Evolutionary conservation across 2,113 vertebrate genomes (phyloP).

Genomic region (Cygnus buccinator): DNA sequence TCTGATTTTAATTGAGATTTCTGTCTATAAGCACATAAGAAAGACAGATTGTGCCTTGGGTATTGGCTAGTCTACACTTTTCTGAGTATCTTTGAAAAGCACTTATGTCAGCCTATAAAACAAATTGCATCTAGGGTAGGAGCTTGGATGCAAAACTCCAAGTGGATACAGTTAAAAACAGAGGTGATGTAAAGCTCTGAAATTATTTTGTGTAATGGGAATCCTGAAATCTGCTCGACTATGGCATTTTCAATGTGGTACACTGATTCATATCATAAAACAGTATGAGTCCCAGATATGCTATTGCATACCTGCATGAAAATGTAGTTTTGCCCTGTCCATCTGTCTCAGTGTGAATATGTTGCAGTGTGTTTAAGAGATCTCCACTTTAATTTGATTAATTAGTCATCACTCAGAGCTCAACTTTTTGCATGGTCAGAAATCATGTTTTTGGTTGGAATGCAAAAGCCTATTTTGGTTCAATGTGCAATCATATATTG

Average conservation of each 20-base stretch:
- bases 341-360: not conserved
- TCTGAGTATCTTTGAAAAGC: not conserved
- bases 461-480: not conserved
- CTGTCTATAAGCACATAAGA: not conserved
- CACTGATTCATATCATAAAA: not conserved
- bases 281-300: not conserved
- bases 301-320: not conserved
- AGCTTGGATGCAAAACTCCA: not conserved
- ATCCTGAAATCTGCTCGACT: not conserved
- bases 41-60: not conserved
- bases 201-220: not conserved
- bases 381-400: constrained; percentile 11
- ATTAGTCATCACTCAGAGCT: not conserved
- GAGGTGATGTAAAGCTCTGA: not conserved
- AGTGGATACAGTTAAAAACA: not conserved
- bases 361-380: not conserved
- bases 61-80: not conserved
- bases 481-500: not conserved
- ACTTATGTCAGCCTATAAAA: not conserved
- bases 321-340: not conserved
- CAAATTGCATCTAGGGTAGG: not conserved
- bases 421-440: not conserved
- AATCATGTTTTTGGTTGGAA: not conserved
- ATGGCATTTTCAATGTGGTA: not conserved
- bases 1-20: not conserved